phyloP scores from a whole-genome alignment of 2,113 vertebrate species.

The Taurulus bubalis region DNA sequence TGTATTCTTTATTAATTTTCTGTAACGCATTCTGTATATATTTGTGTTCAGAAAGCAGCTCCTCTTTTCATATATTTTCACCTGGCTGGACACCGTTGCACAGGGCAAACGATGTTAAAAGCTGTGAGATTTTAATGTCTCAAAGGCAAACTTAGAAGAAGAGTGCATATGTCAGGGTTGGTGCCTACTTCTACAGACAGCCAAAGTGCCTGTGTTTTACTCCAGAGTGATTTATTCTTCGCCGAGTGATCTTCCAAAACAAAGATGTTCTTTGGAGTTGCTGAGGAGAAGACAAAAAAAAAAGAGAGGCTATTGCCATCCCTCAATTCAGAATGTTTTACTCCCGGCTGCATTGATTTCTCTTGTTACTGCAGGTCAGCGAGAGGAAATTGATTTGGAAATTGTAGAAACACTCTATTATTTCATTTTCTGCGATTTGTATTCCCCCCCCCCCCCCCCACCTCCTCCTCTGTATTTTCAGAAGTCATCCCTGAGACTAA shows the following conservation, averaged over 20 bases:
- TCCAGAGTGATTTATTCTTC: constrained; percentile 55
- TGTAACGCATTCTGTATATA: constrained; percentile 6
- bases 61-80: neutral
- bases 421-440: constrained; percentile 76
- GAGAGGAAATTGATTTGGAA: constrained; percentile 83
- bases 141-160: neutral
- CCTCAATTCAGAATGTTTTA: constrained; percentile 65
- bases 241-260: constrained; percentile 54
- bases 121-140: constrained; percentile 36
- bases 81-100: neutral
- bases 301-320: constrained; percentile 50
- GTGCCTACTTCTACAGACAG: constrained; percentile 29
- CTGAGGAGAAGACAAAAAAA: constrained; percentile 42
- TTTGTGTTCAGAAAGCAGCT: neutral
- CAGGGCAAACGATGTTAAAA: constrained; percentile 7
- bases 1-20: constrained; percentile 43
- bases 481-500: constrained; percentile 65
- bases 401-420: constrained; percentile 79
- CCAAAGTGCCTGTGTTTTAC: constrained; percentile 44
- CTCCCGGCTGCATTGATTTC: constrained; percentile 79
- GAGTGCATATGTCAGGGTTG: constrained; percentile 29
- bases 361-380: constrained; percentile 79
- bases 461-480: constrained; percentile 52
- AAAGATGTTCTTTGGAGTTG: constrained; percentile 56
- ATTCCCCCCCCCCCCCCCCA: neutral